Conservation (phyloP, 2,797 vertebrate species). For the Sebastes vulpes region DNA sequence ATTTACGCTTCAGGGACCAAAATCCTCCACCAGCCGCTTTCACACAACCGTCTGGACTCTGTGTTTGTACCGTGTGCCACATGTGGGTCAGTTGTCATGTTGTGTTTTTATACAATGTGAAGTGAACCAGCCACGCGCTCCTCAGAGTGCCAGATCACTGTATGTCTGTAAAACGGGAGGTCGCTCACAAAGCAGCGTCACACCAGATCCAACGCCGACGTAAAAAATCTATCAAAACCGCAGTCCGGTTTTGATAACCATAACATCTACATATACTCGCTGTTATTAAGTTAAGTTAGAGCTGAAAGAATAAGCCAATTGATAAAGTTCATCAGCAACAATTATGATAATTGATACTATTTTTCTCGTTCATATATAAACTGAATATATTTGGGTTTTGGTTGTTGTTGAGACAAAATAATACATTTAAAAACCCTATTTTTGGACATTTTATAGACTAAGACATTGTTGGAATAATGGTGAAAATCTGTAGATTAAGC, state of each 20-base stretch:
- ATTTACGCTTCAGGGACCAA: conserved; percentile 74
- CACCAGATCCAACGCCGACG: not conserved
- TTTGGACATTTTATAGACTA: not conserved
- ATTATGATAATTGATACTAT: not conserved
- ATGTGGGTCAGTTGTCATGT: not conserved
- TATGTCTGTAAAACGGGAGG: conserved; percentile 17
- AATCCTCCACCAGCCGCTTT: conserved; percentile 53
- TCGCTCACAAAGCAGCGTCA: conserved; percentile 21
- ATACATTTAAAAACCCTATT: not conserved
- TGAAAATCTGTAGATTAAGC: not conserved
- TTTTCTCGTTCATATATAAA: not conserved
- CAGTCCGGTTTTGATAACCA: too few species aligned
- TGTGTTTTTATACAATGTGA: conserved; percentile 1
- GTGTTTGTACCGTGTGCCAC: conserved; percentile 2
- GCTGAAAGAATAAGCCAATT: not conserved
- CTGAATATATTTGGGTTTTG: not conserved
- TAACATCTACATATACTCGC: not conserved
- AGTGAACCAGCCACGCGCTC: conserved; percentile 14
- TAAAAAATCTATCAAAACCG: too few species aligned
- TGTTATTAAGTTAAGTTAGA: not conserved
- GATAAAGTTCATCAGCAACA: not conserved
- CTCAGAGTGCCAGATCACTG: conserved; percentile 10
- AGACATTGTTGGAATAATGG: not conserved
- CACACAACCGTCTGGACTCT: conserved; percentile 1
- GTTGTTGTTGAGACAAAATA: not conserved